Percentiles rank a stretch among this genome's conserved stretches.
Evolutionary conservation across 2,888 invertebrate genomes (phyloP).

Genomic region (Pachydiplax longipennis): DNA sequence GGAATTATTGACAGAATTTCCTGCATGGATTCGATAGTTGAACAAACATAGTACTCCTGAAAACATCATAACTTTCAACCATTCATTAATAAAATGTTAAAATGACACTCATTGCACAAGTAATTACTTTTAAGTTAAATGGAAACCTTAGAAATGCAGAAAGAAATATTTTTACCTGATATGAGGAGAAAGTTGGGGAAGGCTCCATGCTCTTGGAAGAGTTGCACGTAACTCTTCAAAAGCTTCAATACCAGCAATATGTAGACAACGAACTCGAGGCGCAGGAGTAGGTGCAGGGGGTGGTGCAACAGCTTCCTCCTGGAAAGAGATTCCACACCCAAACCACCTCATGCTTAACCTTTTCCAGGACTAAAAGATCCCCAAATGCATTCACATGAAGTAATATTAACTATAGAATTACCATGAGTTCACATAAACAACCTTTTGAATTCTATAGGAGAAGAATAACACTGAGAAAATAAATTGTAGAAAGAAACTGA

Average conservation of each 20-base stretch:
- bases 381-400: neutral
- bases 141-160: no score
- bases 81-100: neutral
- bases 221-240: constrained; percentile 73
- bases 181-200: constrained; percentile 66
- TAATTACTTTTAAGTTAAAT: no score
- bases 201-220: constrained; percentile 78
- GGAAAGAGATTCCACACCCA: constrained; percentile 3
- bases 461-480: no score
- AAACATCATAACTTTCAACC: neutral
- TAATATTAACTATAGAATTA: neutral
- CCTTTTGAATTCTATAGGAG: no score
- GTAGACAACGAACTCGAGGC: constrained; percentile 66
- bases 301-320: constrained; percentile 8
- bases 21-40: neutral
- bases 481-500: no score
- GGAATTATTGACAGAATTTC: no score
- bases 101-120: no score
- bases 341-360: constrained; percentile 33
- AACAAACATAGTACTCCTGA: neutral
- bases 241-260: constrained; percentile 82
- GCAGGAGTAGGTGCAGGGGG: neutral
- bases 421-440: no score
- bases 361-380: neutral
- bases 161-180: constrained; percentile 55